Evolutionary conservation across 2,888 invertebrate species (phyloP).

Genomic region (Tenthredo scrophulariae): DNA sequence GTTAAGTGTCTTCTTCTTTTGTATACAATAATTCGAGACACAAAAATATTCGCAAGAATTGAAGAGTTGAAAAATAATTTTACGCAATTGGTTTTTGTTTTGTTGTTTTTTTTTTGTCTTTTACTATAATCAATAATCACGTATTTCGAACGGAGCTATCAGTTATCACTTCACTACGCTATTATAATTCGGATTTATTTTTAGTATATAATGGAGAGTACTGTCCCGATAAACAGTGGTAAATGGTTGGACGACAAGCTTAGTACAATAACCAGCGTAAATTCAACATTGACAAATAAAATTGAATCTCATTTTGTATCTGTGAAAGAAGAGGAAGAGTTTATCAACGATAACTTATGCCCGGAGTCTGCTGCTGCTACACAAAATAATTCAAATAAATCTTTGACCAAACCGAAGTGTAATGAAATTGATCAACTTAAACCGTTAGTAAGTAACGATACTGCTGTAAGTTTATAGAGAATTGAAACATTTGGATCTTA

Average conservation of each 20-base stretch:
- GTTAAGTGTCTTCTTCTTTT: slow-evolving; percentile 1
- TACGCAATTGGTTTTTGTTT: not conserved
- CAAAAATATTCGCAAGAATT: too few species aligned
- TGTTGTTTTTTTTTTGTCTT: not conserved
- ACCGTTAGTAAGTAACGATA: not conserved
- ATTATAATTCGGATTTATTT: not conserved
- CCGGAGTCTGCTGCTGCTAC: not conserved
- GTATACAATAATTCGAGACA: not conserved
- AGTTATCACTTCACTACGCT: not conserved
- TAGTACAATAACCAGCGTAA: not conserved
- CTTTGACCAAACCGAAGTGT: not conserved
- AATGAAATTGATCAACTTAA: slow-evolving; percentile 21
- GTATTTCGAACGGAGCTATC: not conserved
- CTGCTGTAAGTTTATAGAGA: not conserved
- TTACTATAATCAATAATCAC: not conserved
- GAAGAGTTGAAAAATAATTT: not conserved
- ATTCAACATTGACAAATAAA: not conserved
- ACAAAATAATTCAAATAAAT: slow-evolving; percentile 13
- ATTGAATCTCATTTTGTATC: slow-evolving; percentile 48
- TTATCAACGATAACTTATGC: slow-evolving; percentile 26
- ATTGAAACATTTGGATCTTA: not conserved
- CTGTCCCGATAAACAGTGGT: not conserved
- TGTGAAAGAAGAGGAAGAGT: slow-evolving; percentile 47
- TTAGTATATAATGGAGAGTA: slow-evolving; percentile 26
- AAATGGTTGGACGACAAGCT: slow-evolving; percentile 20